phyloP scores from a whole-genome alignment of 2,888 invertebrate species.

The Heliothis peltigera region DNA sequence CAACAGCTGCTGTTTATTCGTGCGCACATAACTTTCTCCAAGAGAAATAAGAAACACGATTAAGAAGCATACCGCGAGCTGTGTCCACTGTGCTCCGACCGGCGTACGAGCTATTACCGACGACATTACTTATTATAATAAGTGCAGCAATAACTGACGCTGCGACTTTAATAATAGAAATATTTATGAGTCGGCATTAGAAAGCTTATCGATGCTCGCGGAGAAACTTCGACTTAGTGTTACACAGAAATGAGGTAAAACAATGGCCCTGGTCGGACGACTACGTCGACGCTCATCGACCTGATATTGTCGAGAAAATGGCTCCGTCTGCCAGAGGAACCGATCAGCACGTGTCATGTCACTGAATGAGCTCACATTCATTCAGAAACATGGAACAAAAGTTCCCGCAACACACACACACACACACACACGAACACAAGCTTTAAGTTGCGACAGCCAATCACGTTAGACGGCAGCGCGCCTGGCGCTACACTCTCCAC shows the following conservation, averaged over 20 bases:
- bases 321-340: neutral
- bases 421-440: constrained; percentile 2
- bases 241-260: neutral
- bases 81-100: constrained; percentile 1
- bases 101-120: neutral
- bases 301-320: neutral
- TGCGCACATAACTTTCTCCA: constrained; percentile 23
- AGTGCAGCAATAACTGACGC: neutral
- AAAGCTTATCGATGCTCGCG: neutral
- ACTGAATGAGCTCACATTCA: neutral
- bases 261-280: neutral
- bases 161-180: neutral
- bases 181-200: neutral
- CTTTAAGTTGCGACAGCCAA: neutral
- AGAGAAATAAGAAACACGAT: constrained; percentile 20
- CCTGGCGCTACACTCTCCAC: neutral
- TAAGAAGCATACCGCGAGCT: constrained; percentile 12
- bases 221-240: neutral
- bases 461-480: neutral
- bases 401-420: neutral
- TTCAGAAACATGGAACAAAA: neutral
- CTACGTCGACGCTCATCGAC: neutral
- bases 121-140: neutral
- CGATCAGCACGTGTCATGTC: neutral
- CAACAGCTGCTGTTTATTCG: neutral